These are phyloP conservation scores for Enteromius radiatus DNA, from an alignment of 2,797 vertebrate genomes.

Conservation along the genomic window DNA sequence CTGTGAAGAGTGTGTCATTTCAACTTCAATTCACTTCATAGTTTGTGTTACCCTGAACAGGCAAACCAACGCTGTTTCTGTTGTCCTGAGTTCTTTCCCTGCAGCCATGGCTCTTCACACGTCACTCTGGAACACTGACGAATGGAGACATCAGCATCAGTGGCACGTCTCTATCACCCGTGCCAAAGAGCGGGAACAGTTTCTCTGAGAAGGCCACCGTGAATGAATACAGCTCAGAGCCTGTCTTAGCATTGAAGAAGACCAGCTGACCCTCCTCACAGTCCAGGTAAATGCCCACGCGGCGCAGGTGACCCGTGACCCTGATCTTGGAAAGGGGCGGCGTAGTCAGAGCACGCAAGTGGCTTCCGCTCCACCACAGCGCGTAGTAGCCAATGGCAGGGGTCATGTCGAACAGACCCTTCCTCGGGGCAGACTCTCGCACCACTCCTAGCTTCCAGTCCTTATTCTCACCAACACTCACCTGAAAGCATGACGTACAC, in stretches of 20 bases:
- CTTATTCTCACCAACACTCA: constrained; percentile 75
- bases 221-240: constrained; percentile 75
- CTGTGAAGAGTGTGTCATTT: neutral
- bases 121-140: constrained; percentile 51
- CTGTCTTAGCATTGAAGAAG: constrained; percentile 76
- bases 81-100: neutral
- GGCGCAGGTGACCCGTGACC: constrained; percentile 63
- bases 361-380: constrained; percentile 76
- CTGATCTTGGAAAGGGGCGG: constrained; percentile 76
- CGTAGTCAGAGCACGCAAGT: constrained; percentile 70
- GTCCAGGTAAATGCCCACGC: constrained; percentile 77
- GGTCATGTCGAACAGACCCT: constrained; percentile 79
- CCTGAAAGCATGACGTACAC: constrained; percentile 61
- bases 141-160: constrained; percentile 68
- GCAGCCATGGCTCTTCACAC: neutral
- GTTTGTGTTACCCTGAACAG: neutral
- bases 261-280: constrained; percentile 75
- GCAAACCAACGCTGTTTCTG: neutral
- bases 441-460: constrained; percentile 81
- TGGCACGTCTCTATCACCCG: constrained; percentile 77
- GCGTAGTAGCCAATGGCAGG: constrained; percentile 73
- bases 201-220: constrained; percentile 61
- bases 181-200: constrained; percentile 77
- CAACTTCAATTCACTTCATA: neutral
- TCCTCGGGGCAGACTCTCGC: constrained; percentile 73